These are phyloP conservation scores for Thysanoteuthis rhombus DNA, from an alignment of 2,888 invertebrate species.

Conservation along the genomic window DNA sequence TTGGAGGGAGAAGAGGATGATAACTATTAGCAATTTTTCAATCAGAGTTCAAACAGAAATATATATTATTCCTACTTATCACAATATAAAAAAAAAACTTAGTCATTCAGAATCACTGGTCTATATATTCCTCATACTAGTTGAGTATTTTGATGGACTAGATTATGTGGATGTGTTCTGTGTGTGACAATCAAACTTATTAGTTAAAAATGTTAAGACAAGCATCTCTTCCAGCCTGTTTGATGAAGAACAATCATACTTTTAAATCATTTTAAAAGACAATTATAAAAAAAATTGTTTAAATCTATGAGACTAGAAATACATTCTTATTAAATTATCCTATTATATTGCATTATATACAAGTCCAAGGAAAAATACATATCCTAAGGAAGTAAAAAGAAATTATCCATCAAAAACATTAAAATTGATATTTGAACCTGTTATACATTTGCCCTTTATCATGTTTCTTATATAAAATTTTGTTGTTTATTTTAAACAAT, in stretches of 20 bases:
- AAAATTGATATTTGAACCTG: neutral
- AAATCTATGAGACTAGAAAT: neutral
- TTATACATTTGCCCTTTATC: neutral
- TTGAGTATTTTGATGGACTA: neutral
- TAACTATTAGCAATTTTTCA: neutral
- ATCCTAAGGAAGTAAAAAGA: neutral
- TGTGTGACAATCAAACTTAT: neutral
- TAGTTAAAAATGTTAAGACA: neutral
- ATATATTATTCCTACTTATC: neutral
- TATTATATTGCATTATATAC: neutral
- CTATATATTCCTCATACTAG: neutral
- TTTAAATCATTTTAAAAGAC: neutral
- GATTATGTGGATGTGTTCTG: neutral
- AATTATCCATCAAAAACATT: neutral
- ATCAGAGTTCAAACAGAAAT: neutral
- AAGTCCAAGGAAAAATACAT: neutral
- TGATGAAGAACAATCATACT: neutral
- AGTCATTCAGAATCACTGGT: neutral
- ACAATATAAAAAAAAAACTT: neutral
- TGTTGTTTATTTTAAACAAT: neutral
- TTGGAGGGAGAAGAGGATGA: neutral
- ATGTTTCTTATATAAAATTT: neutral
- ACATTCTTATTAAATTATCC: neutral
- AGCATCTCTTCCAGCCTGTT: neutral
- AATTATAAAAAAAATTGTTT: neutral